Percentiles rank a stretch among this genome's conserved stretches.
Conservation (phyloP, 2,888 invertebrate genomes). For the Coelinius sp. region DNA sequence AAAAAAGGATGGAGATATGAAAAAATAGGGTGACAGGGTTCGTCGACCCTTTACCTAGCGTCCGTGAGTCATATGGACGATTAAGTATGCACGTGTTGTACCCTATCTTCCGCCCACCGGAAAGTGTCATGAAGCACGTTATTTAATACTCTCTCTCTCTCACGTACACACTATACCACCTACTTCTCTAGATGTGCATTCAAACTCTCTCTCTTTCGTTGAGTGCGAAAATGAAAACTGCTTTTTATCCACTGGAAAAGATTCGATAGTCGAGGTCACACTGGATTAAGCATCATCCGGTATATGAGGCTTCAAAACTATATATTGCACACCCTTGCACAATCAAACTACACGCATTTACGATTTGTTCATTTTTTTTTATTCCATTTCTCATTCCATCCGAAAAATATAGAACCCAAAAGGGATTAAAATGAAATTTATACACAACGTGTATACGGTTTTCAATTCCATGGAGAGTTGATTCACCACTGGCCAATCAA, state of each 20-base stretch:
- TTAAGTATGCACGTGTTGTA: conserved; percentile 57
- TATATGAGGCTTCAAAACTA: not conserved
- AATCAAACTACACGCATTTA: conserved; percentile 4
- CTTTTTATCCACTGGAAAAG: not conserved
- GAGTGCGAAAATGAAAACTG: conserved; percentile 13
- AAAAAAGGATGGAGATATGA: conserved; percentile 9
- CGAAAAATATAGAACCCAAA: not conserved
- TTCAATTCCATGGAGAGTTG: not conserved
- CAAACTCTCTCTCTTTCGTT: not conserved
- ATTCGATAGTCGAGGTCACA: conserved; percentile 4
- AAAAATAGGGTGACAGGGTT: conserved; percentile 50
- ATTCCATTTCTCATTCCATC: not conserved
- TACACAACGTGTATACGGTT: too few species aligned
- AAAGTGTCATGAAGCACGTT: conserved; percentile 60
- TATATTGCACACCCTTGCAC: not conserved
- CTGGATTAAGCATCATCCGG: conserved; percentile 12
- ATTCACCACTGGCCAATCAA: not conserved
- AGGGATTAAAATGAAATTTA: not conserved
- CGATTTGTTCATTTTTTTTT: not conserved
- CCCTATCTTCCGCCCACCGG: conserved; percentile 59
- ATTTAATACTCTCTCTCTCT: conserved; percentile 44
- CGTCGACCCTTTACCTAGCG: conserved; percentile 52
- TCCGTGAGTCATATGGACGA: conserved; percentile 55
- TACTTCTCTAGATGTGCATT: too few species aligned
- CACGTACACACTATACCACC: not conserved